phyloP scores from a whole-genome alignment of 2,797 vertebrate species.

The Numenius phaeopus region DNA sequence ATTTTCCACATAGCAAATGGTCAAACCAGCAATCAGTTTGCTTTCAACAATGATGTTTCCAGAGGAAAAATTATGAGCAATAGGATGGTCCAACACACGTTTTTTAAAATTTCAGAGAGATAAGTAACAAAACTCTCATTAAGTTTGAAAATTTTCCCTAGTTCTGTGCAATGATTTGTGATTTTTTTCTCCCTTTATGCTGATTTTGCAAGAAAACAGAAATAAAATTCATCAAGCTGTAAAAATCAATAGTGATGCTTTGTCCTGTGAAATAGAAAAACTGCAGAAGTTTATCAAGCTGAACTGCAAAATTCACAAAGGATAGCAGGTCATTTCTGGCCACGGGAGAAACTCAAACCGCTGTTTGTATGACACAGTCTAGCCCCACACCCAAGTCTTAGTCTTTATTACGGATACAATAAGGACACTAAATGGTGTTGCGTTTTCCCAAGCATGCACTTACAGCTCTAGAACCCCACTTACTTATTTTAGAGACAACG shows the following conservation, averaged over 20 bases:
- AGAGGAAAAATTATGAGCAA: neutral
- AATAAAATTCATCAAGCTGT: constrained; percentile 36
- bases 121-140: neutral
- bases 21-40: neutral
- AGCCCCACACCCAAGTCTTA: neutral
- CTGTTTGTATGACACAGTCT: neutral
- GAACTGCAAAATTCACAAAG: neutral
- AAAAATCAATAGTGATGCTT: constrained; percentile 48
- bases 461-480: neutral
- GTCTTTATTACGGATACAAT: neutral
- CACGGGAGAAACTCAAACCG: neutral
- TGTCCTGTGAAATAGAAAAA: constrained; percentile 6
- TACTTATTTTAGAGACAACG: neutral
- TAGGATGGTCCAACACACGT: neutral
- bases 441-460: neutral
- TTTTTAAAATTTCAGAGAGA: neutral
- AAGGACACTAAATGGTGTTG: neutral
- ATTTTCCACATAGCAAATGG: neutral
- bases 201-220: constrained; percentile 27
- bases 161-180: neutral
- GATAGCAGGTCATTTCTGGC: neutral
- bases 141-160: neutral
- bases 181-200: neutral
- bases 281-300: neutral
- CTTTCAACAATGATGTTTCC: neutral